Evolutionary conservation across 2,888 invertebrate genomes (phyloP).

Genomic region (Tetranychus piercei): DNA sequence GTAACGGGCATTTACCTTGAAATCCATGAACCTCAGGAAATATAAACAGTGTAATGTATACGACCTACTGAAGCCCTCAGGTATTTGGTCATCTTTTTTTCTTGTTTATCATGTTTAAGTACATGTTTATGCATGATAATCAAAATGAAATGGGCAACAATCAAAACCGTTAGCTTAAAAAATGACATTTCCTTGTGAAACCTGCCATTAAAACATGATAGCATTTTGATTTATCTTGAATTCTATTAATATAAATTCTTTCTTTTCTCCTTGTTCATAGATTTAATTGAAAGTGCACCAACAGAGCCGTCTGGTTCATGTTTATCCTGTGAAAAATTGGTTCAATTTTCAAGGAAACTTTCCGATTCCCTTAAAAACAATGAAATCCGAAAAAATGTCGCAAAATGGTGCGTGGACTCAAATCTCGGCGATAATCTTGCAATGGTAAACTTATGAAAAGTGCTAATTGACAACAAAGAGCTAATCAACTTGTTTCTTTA

Average conservation of each 20-base stretch:
- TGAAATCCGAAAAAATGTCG: background rate
- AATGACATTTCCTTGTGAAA: too few species aligned
- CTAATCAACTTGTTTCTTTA: background rate
- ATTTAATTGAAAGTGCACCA: too few species aligned
- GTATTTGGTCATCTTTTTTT: background rate
- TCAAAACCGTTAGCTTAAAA: too few species aligned
- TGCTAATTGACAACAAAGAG: too few species aligned
- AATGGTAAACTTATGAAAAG: background rate
- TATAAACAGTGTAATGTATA: background rate
- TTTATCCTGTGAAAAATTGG: background rate
- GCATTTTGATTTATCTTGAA: too few species aligned
- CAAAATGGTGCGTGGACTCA: background rate
- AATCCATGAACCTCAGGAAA: background rate
- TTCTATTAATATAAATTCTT: too few species aligned
- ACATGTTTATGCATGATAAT: too few species aligned
- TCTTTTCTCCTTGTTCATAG: too few species aligned
- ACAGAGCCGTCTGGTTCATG: background rate
- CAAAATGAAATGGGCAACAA: too few species aligned
- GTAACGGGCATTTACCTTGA: background rate
- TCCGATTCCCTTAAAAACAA: background rate
- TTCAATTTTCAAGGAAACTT: background rate
- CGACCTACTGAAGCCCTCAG: background rate
- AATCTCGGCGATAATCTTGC: background rate
- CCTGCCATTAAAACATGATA: too few species aligned
- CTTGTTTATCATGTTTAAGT: too few species aligned